These are phyloP conservation scores for Trematomus bernacchii DNA, from an alignment of 2,797 vertebrate species.

Conservation along the genomic window DNA sequence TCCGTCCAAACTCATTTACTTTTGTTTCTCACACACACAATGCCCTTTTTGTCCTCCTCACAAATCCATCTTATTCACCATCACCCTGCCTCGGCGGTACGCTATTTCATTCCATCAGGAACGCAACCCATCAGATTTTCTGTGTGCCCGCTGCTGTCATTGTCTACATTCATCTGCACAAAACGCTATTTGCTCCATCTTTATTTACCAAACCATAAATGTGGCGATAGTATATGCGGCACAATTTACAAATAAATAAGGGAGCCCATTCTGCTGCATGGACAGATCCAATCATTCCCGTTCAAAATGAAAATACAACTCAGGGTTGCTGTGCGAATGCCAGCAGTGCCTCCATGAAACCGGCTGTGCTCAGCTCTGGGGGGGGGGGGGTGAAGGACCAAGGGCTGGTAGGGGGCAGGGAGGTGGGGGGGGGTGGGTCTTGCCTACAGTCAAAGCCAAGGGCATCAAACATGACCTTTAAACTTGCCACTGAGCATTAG, in stretches of 20 bases:
- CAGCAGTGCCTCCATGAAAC: slow-evolving; percentile 30
- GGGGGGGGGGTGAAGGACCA: slow-evolving; percentile 33
- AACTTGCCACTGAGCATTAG: slow-evolving; percentile 74
- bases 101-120: slow-evolving; percentile 55
- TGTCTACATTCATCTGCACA: slow-evolving; percentile 59
- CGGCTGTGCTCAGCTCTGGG: slow-evolving; percentile 44
- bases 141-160: slow-evolving; percentile 27
- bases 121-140: slow-evolving; percentile 23
- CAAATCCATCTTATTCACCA: slow-evolving; percentile 38
- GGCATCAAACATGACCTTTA: slow-evolving; percentile 61
- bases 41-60: slow-evolving; percentile 25
- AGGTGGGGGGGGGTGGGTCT: slow-evolving; percentile 8
- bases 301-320: slow-evolving; percentile 36
- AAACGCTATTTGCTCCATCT: slow-evolving; percentile 39
- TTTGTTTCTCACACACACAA: slow-evolving; percentile 17
- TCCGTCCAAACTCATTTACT: slow-evolving; percentile 15
- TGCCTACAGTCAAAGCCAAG: slow-evolving; percentile 45
- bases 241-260: slow-evolving; percentile 53
- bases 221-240: slow-evolving; percentile 18
- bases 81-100: slow-evolving; percentile 34
- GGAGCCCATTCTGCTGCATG: slow-evolving; percentile 26
- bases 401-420: not conserved
- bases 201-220: slow-evolving; percentile 57
- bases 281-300: slow-evolving; percentile 45
- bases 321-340: slow-evolving; percentile 27